Percentiles rank a stretch among this genome's conserved stretches.
Evolutionary conservation across 2,113 vertebrate genomes (phyloP).

Genomic region (Elgaria multicarinata): DNA sequence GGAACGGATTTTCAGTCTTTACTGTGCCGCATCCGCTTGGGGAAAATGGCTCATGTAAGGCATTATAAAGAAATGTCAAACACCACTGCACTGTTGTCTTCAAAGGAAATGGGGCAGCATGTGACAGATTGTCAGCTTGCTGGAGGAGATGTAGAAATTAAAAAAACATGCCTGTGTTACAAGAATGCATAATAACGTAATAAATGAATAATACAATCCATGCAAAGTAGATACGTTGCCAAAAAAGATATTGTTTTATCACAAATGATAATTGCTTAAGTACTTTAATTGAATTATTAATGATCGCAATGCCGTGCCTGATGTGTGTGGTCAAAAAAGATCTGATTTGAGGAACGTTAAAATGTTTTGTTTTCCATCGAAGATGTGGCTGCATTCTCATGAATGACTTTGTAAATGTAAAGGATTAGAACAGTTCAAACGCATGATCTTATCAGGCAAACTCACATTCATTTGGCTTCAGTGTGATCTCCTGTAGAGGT

Average conservation of each 20-base stretch:
- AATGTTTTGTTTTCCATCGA: slow-evolving; percentile 12
- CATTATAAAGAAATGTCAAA: neutral
- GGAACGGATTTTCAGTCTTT: neutral
- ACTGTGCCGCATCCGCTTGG: neutral
- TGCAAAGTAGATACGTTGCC: neutral
- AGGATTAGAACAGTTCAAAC: neutral
- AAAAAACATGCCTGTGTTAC: neutral
- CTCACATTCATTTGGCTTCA: neutral
- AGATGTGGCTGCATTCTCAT: neutral
- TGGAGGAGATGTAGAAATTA: neutral
- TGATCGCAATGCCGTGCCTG: neutral
- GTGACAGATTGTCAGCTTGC: neutral
- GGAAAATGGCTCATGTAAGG: neutral
- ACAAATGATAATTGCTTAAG: neutral
- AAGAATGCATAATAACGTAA: neutral
- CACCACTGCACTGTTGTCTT: neutral
- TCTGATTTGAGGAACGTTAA: neutral
- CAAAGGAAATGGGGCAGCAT: neutral
- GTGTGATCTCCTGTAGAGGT: neutral
- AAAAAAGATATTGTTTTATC: neutral
- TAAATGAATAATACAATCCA: neutral
- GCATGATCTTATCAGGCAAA: neutral
- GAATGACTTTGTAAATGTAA: neutral
- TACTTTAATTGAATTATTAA: slow-evolving; percentile 27
- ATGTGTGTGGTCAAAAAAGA: neutral